phyloP scores from a whole-genome alignment of 2,888 invertebrate genomes.

The Psylliodes chrysocephalus region DNA sequence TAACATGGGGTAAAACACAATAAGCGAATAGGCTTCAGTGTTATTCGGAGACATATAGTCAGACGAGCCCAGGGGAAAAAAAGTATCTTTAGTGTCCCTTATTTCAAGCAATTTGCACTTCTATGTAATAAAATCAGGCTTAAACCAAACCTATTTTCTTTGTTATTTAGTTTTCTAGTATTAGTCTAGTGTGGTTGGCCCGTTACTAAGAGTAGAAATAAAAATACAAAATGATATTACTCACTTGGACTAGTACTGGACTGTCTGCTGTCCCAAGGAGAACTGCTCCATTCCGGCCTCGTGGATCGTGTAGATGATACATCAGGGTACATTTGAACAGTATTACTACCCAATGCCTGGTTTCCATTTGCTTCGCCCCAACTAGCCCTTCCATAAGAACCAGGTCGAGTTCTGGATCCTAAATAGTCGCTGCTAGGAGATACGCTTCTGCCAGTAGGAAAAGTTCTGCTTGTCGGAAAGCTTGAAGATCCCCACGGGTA shows the following conservation, averaged over 20 bases:
- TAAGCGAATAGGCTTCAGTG: too few species aligned
- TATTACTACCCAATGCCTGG: conserved; percentile 42
- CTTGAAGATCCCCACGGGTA: conserved; percentile 47
- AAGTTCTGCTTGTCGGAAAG: conserved; percentile 9
- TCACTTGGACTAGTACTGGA: conserved; percentile 35
- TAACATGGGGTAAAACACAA: too few species aligned
- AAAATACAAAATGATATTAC: too few species aligned
- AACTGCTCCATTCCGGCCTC: conserved; percentile 56
- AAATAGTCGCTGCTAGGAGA: conserved; percentile 44
- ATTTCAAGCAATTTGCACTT: too few species aligned
- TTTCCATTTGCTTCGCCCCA: conserved; percentile 59
- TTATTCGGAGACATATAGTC: too few species aligned
- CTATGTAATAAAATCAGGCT: too few species aligned
- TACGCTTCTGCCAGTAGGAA: conserved; percentile 11
- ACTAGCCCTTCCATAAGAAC: conserved; percentile 66
- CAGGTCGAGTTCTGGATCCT: conserved; percentile 61
- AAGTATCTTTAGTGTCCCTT: too few species aligned
- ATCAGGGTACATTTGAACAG: conserved; percentile 52
- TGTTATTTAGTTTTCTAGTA: too few species aligned
- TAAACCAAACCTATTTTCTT: too few species aligned
- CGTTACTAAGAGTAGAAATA: conserved; percentile 17
- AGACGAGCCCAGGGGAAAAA: too few species aligned
- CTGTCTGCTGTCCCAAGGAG: conserved; percentile 54
- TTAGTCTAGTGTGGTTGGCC: too few species aligned
- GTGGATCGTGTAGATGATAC: conserved; percentile 48